Base-by-base conservation (phyloP, 1,140 invertebrate genomes). In the Trigoniulus corallinus region DNA sequence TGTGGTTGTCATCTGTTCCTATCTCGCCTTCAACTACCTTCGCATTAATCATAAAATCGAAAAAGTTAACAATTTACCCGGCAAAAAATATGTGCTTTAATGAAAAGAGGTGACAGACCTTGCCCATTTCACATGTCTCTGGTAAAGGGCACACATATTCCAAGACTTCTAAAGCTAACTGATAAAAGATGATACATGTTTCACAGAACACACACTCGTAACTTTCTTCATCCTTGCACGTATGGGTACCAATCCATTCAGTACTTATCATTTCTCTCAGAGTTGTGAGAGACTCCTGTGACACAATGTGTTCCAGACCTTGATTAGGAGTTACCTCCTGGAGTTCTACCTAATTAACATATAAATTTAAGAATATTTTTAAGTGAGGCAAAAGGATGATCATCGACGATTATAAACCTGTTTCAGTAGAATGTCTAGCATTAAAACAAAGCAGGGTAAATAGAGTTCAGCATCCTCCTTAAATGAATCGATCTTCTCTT, bases 361-460 rank as follows among this genome's bases (percentile, higher is more conserved):
- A 29, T 21, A 45, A 22, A 44, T 26, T 43, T 21, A 15, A 41
- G 20, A 13, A 24, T 7, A 44, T 44, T 44, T 21, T 44, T 12
- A 44, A 44, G 7, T 21, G 21, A 44, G 21, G 21, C 4, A 52
- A 27, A 53, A 54, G 23, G 40, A 54, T 21, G n/a, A n/a, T n/a
- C n/a, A n/a, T n/a, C n/a, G 51, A 44, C 51, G 21, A 7, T 21
- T n/a, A 29, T 44, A 50, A 54, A 88, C 84, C 74, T 98, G 94
- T 72, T 94, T 94, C 2, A 95, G 68, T 34, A 95, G 67, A 54
- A 97, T 82, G 65, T 98, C 94, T 48, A 97, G 69, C 91, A 97
- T 97, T 1, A 97, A 74, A 54, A 97, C 88, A 64, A 88, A 95
- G 61, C 92, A 95, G 2, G 85, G 86, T 4, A 96, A 69, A 40